Evolutionary conservation across 2,888 invertebrate species (phyloP).

Genomic region (Acleris sparsana): DNA sequence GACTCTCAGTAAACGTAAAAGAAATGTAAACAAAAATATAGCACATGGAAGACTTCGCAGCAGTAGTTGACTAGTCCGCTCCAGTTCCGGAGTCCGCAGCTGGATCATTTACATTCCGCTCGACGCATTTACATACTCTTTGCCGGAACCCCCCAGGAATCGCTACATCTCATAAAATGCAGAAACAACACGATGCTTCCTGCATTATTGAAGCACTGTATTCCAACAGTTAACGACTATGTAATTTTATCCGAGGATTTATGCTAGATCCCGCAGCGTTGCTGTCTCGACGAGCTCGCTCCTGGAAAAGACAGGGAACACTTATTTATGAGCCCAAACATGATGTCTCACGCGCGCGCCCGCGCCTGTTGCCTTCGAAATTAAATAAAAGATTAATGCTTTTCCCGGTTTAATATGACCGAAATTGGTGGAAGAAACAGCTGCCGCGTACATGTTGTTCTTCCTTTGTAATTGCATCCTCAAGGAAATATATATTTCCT

Average conservation of each 20-base stretch:
- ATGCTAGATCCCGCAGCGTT: conserved; percentile 37
- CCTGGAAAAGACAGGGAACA: conserved; percentile 28
- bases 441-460: conserved; percentile 11
- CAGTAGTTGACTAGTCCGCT: conserved; percentile 37
- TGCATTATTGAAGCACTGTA: conserved; percentile 62
- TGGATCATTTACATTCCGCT: conserved; percentile 62
- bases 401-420: conserved; percentile 33
- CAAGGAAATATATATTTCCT: background rate
- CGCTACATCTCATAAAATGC: conserved; percentile 61
- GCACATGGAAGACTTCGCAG: conserved; percentile 5
- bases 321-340: conserved; percentile 37
- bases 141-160: conserved; percentile 49
- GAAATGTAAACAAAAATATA: background rate
- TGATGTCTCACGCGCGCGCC: conserved; percentile 25
- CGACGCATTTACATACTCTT: conserved; percentile 67
- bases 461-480: conserved; percentile 21
- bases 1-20: background rate
- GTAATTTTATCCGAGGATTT: conserved; percentile 46
- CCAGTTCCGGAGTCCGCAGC: conserved; percentile 40
- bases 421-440: conserved; percentile 27
- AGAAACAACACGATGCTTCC: conserved; percentile 54
- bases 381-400: conserved; percentile 38
- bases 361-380: conserved; percentile 22
- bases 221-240: conserved; percentile 54
- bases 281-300: conserved; percentile 18